Percentiles rank a stretch among this genome's conserved stretches.
These are phyloP conservation scores for Amblyjoppa proteus DNA, from an alignment of 2,888 invertebrate species.

Conservation along the genomic window DNA sequence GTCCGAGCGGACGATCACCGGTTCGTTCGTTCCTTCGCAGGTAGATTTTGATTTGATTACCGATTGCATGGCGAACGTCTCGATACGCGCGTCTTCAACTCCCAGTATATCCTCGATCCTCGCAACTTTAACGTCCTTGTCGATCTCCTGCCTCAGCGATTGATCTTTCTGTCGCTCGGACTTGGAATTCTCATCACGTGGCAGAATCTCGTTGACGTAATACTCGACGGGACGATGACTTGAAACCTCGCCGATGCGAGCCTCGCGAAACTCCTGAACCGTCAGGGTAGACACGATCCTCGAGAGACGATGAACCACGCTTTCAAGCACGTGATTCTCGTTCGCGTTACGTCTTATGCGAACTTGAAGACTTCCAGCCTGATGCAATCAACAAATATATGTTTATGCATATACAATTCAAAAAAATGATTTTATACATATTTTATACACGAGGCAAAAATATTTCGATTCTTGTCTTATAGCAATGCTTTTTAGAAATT, in stretches of 20 bases:
- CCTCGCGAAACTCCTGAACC: slow-evolving; percentile 85
- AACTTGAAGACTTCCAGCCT: slow-evolving; percentile 87
- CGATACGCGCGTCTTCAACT: slow-evolving; percentile 30
- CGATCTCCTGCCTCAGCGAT: slow-evolving; percentile 14
- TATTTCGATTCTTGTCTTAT: too few species aligned
- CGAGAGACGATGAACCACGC: slow-evolving; percentile 87
- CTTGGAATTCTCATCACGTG: slow-evolving; percentile 28
- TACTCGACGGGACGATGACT: slow-evolving; percentile 72
- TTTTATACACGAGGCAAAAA: too few species aligned
- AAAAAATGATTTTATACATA: background rate
- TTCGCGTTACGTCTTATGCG: slow-evolving; percentile 87
- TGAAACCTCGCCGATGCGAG: slow-evolving; percentile 34
- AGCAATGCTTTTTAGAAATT: too few species aligned
- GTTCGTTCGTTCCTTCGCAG: background rate
- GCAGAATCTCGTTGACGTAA: slow-evolving; percentile 76
- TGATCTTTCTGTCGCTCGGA: slow-evolving; percentile 6
- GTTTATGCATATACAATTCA: background rate
- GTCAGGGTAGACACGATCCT: slow-evolving; percentile 86
- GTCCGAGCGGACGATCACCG: background rate
- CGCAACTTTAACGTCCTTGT: slow-evolving; percentile 57
- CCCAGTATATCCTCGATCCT: slow-evolving; percentile 68
- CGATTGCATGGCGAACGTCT: slow-evolving; percentile 50
- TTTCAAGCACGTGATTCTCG: slow-evolving; percentile 87
- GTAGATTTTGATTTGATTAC: slow-evolving; percentile 19
- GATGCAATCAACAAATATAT: slow-evolving; percentile 51